Evolutionary conservation across 2,888 invertebrate species (phyloP).

Genomic region (Falcaria lacertinaria): DNA sequence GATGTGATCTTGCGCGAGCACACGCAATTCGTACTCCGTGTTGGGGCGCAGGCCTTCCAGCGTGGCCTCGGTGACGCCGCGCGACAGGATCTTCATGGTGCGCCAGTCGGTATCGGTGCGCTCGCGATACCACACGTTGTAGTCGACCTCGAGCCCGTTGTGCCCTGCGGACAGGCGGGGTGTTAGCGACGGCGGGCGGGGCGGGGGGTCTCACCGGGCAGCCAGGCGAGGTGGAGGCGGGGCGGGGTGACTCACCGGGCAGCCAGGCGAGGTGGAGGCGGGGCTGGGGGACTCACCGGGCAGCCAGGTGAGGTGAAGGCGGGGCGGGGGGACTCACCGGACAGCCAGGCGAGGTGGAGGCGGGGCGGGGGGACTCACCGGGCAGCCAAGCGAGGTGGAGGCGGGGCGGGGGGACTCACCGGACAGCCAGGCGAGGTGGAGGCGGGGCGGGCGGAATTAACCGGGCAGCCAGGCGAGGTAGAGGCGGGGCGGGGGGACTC

Average conservation of each 20-base stretch:
- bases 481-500: neutral
- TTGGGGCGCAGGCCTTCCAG: slow-evolving; percentile 87
- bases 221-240: no score
- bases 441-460: slow-evolving; percentile 77
- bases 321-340: neutral
- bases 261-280: neutral
- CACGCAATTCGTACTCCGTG: slow-evolving; percentile 93
- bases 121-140: slow-evolving; percentile 92
- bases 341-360: neutral
- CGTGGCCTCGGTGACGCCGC: slow-evolving; percentile 87
- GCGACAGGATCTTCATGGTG: slow-evolving; percentile 86
- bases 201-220: no score
- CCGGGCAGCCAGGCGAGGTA: neutral
- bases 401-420: slow-evolving; percentile 45
- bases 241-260: no score
- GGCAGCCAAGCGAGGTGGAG: neutral
- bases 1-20: slow-evolving; percentile 89
- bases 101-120: slow-evolving; percentile 90
- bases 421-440: slow-evolving; percentile 91
- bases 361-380: neutral
- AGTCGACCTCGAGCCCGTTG: slow-evolving; percentile 87
- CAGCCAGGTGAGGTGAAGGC: neutral
- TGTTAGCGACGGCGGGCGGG: neutral
- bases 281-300: neutral
- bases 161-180: slow-evolving; percentile 74